Evolutionary conservation across 2,888 invertebrate species (phyloP).

Genomic region (Teleiodes luculella): DNA sequence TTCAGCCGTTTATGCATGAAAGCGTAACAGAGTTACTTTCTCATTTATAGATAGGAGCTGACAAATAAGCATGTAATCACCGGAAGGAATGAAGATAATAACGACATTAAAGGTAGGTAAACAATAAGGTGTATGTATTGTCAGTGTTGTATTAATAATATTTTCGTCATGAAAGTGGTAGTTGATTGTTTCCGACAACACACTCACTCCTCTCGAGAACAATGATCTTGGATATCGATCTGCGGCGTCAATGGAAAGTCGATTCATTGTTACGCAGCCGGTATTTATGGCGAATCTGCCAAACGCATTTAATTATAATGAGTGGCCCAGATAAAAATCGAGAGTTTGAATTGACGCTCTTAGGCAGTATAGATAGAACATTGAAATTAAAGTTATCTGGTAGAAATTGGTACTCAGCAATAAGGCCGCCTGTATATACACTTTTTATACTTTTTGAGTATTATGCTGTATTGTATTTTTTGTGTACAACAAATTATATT

Average conservation of each 20-base stretch:
- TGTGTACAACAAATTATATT: no score
- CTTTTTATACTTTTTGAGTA: no score
- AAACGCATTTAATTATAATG: background rate
- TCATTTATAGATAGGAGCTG: no score
- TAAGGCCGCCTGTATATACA: no score
- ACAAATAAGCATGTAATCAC: no score
- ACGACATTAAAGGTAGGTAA: background rate
- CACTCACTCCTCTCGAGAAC: conserved; percentile 3
- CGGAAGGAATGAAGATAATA: no score
- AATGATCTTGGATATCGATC: conserved; percentile 23
- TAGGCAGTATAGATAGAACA: no score
- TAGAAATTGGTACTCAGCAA: no score
- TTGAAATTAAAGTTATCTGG: no score
- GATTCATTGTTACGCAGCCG: conserved; percentile 12
- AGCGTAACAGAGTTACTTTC: no score
- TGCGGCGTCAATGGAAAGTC: conserved; percentile 31
- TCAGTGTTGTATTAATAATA: background rate
- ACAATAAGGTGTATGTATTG: background rate
- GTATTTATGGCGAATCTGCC: conserved; percentile 5
- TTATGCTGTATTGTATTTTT: no score
- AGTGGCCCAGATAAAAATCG: conserved; percentile 13
- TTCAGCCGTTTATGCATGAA: no score
- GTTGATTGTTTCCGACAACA: background rate
- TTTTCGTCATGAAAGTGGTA: background rate
- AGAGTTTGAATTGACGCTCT: background rate